phyloP scores from a whole-genome alignment of 1,140 invertebrate genomes.

The Heliconius nattereri region DNA sequence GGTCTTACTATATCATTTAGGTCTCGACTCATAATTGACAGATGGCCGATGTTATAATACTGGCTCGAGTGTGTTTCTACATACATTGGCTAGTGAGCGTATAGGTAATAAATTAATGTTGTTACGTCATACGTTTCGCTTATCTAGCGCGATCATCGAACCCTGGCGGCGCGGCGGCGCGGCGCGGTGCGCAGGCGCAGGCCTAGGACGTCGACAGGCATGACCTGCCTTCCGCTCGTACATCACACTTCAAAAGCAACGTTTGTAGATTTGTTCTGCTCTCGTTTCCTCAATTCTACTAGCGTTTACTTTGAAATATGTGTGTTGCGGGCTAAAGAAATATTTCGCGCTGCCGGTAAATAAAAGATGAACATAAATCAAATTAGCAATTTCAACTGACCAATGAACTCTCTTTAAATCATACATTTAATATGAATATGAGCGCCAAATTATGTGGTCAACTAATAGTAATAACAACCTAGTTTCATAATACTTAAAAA shows the following conservation, averaged over 20 bases:
- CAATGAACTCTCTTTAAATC: not conserved
- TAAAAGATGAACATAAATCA: not conserved
- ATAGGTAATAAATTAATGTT: conserved; percentile 21
- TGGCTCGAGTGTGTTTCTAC: not conserved
- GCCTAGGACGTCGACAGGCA: conserved; percentile 7
- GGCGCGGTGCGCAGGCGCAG: not conserved
- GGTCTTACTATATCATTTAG: not conserved
- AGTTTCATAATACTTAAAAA: not conserved
- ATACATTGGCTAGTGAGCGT: not conserved
- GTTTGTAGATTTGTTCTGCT: conserved; percentile 4
- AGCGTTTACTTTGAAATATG: conserved; percentile 3
- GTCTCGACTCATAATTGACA: conserved; percentile 4
- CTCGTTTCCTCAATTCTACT: conserved; percentile 1
- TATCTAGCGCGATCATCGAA: conserved; percentile 34
- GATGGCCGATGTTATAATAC: not conserved
- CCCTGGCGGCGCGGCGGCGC: not conserved
- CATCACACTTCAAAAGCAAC: conserved; percentile 18
- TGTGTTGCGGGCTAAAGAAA: not conserved
- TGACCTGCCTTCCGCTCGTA: conserved; percentile 21
- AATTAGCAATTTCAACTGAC: not conserved
- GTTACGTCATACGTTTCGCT: conserved; percentile 29
- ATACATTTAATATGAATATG: not conserved
- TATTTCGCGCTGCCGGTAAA: not conserved
- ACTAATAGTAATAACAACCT: not conserved
- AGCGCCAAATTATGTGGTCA: not conserved